Evolutionary conservation across 2,797 vertebrate genomes (phyloP).

Genomic region (Emys orbicularis): DNA sequence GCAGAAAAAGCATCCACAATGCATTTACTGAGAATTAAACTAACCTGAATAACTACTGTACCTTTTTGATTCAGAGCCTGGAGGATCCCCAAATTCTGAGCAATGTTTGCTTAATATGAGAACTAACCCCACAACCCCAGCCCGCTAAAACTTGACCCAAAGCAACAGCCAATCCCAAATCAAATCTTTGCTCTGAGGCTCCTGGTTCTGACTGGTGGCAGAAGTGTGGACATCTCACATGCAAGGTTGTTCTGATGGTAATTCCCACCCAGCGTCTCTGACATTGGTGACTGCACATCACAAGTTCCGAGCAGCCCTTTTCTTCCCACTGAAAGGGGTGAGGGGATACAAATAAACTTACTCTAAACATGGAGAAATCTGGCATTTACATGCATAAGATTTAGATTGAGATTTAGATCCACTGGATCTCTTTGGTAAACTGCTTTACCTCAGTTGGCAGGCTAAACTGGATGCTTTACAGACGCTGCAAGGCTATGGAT

Average conservation of each 20-base stretch:
- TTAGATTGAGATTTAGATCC: background rate
- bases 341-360: background rate
- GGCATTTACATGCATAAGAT: background rate
- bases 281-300: background rate
- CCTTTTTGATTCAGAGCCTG: constrained; percentile 26
- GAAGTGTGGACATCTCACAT: background rate
- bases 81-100: background rate
- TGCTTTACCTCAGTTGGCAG: background rate
- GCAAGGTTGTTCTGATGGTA: background rate
- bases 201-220: background rate
- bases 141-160: background rate
- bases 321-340: background rate
- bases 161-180: background rate
- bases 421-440: background rate
- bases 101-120: background rate
- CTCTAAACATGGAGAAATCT: background rate
- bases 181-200: background rate
- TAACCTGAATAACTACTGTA: constrained; percentile 23
- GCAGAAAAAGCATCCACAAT: constrained; percentile 1
- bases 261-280: background rate
- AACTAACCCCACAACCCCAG: background rate
- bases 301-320: background rate
- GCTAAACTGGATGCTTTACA: background rate
- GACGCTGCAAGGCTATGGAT: background rate
- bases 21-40: constrained; percentile 36